A percentile compares a stretch with the other conserved stretches of the same genome.
These are phyloP conservation scores for Rhinoptilus africanus DNA, from an alignment of 2,113 vertebrate genomes.

Conservation along the genomic window DNA sequence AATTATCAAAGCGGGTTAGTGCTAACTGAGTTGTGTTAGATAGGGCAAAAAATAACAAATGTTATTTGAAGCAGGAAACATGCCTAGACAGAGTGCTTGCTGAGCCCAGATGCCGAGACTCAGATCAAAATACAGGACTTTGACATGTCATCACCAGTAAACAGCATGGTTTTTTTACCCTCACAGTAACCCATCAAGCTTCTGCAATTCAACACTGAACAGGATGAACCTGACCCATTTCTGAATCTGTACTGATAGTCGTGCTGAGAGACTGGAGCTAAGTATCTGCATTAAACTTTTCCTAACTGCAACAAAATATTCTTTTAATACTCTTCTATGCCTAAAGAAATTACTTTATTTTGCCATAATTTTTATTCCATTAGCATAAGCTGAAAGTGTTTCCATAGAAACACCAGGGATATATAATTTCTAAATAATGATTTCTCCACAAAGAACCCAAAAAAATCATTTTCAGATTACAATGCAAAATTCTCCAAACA, in stretches of 20 bases:
- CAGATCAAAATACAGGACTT: background rate
- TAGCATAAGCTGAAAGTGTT: constrained; percentile 72
- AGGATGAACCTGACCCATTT: background rate
- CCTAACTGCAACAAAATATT: background rate
- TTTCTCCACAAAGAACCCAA: constrained; percentile 52
- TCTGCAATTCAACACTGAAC: background rate
- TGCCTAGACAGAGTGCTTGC: background rate
- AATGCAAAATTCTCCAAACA: background rate
- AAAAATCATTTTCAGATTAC: background rate
- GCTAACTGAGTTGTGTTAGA: background rate
- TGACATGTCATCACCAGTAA: background rate
- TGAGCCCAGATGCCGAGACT: background rate
- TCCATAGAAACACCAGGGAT: constrained; percentile 74
- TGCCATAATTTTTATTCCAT: constrained; percentile 53
- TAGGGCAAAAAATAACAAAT: background rate
- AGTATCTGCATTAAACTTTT: background rate
- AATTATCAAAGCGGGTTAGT: background rate
- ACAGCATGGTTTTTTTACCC: background rate
- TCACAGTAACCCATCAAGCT: background rate
- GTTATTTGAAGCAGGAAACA: background rate
- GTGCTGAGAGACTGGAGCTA: background rate
- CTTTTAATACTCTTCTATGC: background rate
- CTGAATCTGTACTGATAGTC: background rate
- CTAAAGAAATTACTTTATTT: background rate
- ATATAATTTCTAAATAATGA: constrained; percentile 74